Evolutionary conservation across 2,888 invertebrate genomes (phyloP), one percentile per base, ranked within the genome.

Genomic region (Pristionchus exspectatus): DNA sequence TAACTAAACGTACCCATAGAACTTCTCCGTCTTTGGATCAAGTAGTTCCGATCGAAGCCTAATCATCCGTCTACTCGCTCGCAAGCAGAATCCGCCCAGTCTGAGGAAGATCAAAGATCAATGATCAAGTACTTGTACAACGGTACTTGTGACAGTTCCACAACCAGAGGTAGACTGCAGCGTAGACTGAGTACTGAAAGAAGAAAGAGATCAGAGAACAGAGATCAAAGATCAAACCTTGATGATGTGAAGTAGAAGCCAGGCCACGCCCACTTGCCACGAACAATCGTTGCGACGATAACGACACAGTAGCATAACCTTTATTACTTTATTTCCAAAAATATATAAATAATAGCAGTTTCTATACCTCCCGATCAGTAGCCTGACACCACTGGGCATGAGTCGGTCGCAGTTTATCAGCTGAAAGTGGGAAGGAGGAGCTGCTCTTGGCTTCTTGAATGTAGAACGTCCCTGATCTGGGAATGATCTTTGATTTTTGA

Each of bases 171-270:
- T 33, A 74, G 74, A 74, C 21, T 74, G 74, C 74, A 24, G 74
- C 74, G 33, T 74, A 38, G 12, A 74, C 38, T 16, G 38, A 18
- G 74, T 74, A 74, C 74, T 74, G 74, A 74, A 74, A 74, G 3
- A 3, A 18, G 1, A 1, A 18, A 24, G 24, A 21, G 16, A 38
- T 74, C 38, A 74, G 33, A 38, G 74, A 74, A 3, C 18, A 74
- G 18, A 38, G 14, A 5, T 38, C 38, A 38, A 38, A 33, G 38
- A 74, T 74, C 38, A 74, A 74, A 74, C 74, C 74, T 38, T 30
- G 38, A 74, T 9, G 5, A 74, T 16, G n/a, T 33, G 14, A 33
- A 74, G 74, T 2, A 74, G 33, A 33, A 74, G 74, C 14, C 18
- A 74, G 33, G 74, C 33, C 14, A 74, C 33, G 21, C 33, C 33